Percentiles rank a stretch among this genome's conserved stretches.
Evolutionary conservation across 2,113 vertebrate genomes (phyloP).

Genomic region (Phoenicopterus ruber): DNA sequence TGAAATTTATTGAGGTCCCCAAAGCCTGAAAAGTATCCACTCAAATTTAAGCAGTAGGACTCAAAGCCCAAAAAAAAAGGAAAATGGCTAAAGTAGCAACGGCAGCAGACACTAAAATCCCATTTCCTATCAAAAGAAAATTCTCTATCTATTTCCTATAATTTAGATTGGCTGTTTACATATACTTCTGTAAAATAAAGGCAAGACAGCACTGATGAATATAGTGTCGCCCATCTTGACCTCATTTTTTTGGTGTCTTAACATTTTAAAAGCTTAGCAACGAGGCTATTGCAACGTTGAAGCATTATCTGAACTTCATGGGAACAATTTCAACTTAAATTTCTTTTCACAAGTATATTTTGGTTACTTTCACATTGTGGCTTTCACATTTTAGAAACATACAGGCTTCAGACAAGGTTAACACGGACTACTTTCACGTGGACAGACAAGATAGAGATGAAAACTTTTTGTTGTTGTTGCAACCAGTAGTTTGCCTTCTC

Average conservation of each 20-base stretch:
- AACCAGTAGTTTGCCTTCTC: background rate
- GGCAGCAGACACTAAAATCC: background rate
- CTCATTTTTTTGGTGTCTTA: background rate
- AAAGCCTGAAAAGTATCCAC: background rate
- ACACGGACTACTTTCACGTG: background rate
- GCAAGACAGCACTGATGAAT: background rate
- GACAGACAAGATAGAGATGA: background rate
- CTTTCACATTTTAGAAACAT: background rate
- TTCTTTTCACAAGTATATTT: background rate
- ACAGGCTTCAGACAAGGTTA: background rate
- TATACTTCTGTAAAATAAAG: background rate
- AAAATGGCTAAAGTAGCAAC: background rate
- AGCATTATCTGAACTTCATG: background rate
- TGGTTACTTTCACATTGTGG: background rate
- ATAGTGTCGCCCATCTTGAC: rapidly evolving
- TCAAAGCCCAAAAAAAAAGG: background rate
- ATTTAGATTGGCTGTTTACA: background rate
- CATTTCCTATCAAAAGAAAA: background rate
- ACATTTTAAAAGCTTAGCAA: background rate
- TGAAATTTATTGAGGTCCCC: background rate
- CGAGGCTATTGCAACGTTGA: background rate
- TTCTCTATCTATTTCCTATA: background rate
- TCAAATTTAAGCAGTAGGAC: background rate
- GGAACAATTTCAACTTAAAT: background rate
- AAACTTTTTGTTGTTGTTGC: background rate